Evolutionary conservation across 2,888 invertebrate genomes (phyloP), one percentile per base, ranked within the genome.

Genomic region (Muschampia plurimacula): DNA sequence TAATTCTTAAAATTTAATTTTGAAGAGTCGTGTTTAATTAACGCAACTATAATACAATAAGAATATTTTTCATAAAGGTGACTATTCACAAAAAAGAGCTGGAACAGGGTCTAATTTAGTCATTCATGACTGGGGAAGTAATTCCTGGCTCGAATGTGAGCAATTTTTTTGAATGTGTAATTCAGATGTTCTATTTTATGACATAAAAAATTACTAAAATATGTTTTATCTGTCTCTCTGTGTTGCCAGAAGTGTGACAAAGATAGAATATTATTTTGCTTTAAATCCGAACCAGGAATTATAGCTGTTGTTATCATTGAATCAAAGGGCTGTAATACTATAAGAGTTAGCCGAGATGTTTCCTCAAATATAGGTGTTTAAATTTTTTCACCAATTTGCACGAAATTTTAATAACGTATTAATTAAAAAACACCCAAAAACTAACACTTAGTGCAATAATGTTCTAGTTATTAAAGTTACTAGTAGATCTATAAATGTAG

Each of bases 371-470:
- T 59, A 59, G 13, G 36, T 59, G 59, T 59, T 59, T 66, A 60
- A 66, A 55, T 44, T 67, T 41, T 55, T 55, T 22, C 67, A 72
- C 59, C n/a, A 0, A 62, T 63, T 36, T 66, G 72, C 72, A 72
- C 72, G 59, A 62, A 67, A 41, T 49, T 67, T 66, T 66, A 28
- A 12, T 39, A 66, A 59, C 13, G 32, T 52, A 52, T 72, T 41
- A 67, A 66, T 46, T 32, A 32, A 28, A 36, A 36, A 63, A 67
- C 71, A 72, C 71, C 60, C 66, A 62, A 52, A 49, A 71, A 60
- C 49, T 52, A 67, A 72, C 72, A 63, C 63, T 74, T 76, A 78
- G 79, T 79, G 79, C 78, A 81, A 81, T 80, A 78, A 75, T 75
- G 44, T 73, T 78, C 79, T 79, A 80, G 78, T 77, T 80, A 64